A percentile compares a stretch with the other conserved stretches of the same genome.
These are phyloP conservation scores for Pollenia labialis DNA, from an alignment of 2,888 invertebrate genomes.

Conservation along the genomic window DNA sequence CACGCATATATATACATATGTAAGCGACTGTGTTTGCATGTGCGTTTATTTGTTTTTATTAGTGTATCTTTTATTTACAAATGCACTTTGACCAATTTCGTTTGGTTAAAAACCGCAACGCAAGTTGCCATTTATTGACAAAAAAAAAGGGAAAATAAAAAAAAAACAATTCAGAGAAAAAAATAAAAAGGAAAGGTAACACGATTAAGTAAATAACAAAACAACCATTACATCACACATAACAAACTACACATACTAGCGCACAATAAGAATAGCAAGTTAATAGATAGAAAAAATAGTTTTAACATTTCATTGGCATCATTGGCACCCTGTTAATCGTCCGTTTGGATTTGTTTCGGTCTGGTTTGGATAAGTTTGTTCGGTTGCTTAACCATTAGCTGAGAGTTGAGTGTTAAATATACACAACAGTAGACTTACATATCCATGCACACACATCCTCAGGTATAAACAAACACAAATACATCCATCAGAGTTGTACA, in stretches of 20 bases:
- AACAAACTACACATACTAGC: neutral
- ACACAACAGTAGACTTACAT: slow-evolving; percentile 7
- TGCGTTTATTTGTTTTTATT: slow-evolving; percentile 59
- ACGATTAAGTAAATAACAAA: slow-evolving; percentile 67
- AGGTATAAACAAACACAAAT: slow-evolving; percentile 28
- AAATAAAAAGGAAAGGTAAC: slow-evolving; percentile 58
- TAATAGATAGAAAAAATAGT: slow-evolving; percentile 33
- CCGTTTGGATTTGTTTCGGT: slow-evolving; percentile 58
- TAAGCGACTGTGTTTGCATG: slow-evolving; percentile 11
- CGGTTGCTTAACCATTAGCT: slow-evolving; percentile 61
- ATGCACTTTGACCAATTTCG: slow-evolving; percentile 74
- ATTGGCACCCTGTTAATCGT: slow-evolving; percentile 72
- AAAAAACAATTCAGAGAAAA: slow-evolving; percentile 9
- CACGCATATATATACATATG: slow-evolving; percentile 21
- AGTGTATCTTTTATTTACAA: slow-evolving; percentile 69
- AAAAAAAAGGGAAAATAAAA: slow-evolving; percentile 56
- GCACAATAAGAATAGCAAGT: slow-evolving; percentile 13
- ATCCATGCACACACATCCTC: slow-evolving; percentile 18
- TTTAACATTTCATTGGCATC: slow-evolving; percentile 68
- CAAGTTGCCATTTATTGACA: slow-evolving; percentile 72
- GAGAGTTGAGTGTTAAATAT: slow-evolving; percentile 52
- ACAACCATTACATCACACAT: slow-evolving; percentile 30
- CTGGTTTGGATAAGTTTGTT: slow-evolving; percentile 40
- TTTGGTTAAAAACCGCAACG: slow-evolving; percentile 71
- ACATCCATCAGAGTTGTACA: slow-evolving; percentile 17